Percentiles rank a stretch among this genome's conserved stretches.
Evolutionary conservation across 2,797 vertebrate species (phyloP).

Genomic region (Catamblyrhynchus diadema): DNA sequence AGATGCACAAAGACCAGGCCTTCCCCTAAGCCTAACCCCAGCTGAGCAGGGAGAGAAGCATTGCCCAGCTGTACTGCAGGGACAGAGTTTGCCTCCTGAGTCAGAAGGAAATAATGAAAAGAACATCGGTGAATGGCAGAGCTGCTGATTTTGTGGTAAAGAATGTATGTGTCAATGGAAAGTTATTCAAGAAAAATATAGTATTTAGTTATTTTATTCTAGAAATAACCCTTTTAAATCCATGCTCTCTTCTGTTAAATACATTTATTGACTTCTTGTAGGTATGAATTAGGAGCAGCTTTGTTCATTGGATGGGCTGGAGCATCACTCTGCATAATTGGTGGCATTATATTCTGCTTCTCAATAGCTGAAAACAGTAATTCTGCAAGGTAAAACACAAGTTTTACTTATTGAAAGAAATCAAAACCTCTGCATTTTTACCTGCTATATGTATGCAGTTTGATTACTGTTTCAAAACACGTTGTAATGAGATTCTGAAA

Average conservation of each 20-base stretch:
- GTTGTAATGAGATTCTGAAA: not conserved
- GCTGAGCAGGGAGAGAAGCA: not conserved
- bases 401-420: not conserved
- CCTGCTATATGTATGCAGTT: not conserved
- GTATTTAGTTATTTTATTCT: not conserved
- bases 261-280: conserved; percentile 65
- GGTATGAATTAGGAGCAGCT: conserved; percentile 92
- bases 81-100: not conserved
- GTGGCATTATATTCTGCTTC: conserved; percentile 88
- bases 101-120: not conserved
- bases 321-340: conserved; percentile 86
- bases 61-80: not conserved
- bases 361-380: conserved; percentile 75
- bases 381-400: conserved; percentile 73
- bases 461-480: not conserved
- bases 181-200: not conserved
- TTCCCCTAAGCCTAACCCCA: not conserved
- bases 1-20: not conserved
- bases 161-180: not conserved
- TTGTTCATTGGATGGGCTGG: conserved; percentile 95
- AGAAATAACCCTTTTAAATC: not conserved
- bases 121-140: accelerated
- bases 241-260: not conserved
- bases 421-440: not conserved
- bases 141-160: not conserved